These are phyloP conservation scores for Fulica atra DNA, from an alignment of 2,113 vertebrate species.

Conservation along the genomic window DNA sequence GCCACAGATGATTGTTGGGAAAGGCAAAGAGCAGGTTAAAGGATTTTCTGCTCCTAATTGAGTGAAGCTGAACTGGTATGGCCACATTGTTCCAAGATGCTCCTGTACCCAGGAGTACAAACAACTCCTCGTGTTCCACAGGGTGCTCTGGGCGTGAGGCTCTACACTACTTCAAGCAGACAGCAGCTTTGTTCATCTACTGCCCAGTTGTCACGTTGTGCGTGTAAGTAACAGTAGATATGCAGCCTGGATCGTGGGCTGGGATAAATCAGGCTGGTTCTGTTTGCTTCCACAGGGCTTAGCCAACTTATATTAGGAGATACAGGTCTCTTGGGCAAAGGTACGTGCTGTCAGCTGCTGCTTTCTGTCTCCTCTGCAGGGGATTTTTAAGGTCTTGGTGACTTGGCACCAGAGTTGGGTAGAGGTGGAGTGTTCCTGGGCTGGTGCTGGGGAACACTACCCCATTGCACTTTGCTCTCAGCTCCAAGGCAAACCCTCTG, in stretches of 20 bases:
- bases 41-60: not conserved
- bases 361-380: not conserved
- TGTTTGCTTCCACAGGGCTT: not conserved
- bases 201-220: not conserved
- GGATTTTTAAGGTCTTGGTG: not conserved
- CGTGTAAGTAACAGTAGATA: not conserved
- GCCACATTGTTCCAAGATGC: not conserved
- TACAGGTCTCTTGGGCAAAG: not conserved
- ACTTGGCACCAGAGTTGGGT: not conserved
- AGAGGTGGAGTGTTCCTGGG: not conserved
- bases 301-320: not conserved
- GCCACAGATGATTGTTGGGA: not conserved
- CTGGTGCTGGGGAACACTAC: not conserved
- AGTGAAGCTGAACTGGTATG: conserved; percentile 19
- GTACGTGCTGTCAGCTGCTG: not conserved
- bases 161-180: not conserved
- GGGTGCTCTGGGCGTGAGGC: not conserved
- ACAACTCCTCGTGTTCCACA: not conserved
- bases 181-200: not conserved
- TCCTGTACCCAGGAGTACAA: not conserved
- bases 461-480: not conserved
- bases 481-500: not conserved
- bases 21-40: not conserved
- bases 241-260: not conserved
- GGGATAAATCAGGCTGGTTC: not conserved